phyloP scores from a whole-genome alignment of 2,113 vertebrate species.

The Heliornis fulica region DNA sequence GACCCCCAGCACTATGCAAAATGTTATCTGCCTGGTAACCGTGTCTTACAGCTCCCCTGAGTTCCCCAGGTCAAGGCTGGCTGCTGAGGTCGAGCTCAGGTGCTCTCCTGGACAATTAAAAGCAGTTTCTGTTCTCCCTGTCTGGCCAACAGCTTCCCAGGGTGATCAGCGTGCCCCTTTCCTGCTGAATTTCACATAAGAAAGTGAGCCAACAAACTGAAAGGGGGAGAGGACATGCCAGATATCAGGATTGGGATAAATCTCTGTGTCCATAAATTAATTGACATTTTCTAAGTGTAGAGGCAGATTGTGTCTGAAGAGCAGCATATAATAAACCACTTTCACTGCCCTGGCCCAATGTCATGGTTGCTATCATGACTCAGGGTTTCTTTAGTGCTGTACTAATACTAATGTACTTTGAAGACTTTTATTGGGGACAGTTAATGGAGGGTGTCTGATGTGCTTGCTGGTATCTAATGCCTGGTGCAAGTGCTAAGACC shows the following conservation, averaged over 20 bases:
- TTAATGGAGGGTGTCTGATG: background rate
- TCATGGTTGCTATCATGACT: background rate
- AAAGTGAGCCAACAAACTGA: constrained; percentile 12
- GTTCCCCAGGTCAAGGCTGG: background rate
- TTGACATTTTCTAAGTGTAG: constrained; percentile 27
- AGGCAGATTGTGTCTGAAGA: background rate
- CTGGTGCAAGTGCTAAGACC: background rate
- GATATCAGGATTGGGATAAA: constrained; percentile 27
- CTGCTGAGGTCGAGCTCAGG: background rate
- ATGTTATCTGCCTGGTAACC: background rate
- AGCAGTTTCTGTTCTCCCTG: background rate
- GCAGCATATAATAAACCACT: constrained; percentile 15
- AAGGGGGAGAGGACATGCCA: background rate
- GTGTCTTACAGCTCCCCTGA: background rate
- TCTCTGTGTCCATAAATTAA: constrained; percentile 10
- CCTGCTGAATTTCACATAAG: background rate
- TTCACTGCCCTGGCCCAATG: constrained; percentile 23
- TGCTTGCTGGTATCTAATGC: background rate
- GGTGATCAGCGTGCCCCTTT: background rate
- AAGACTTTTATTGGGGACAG: background rate
- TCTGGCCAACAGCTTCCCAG: background rate
- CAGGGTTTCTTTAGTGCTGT: constrained; percentile 25
- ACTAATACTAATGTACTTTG: background rate
- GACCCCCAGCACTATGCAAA: background rate
- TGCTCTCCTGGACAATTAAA: background rate